Evolutionary conservation across 2,797 vertebrate genomes (phyloP), one percentile per base, ranked within the genome.

Genomic region (Artibeus lituratus): DNA sequence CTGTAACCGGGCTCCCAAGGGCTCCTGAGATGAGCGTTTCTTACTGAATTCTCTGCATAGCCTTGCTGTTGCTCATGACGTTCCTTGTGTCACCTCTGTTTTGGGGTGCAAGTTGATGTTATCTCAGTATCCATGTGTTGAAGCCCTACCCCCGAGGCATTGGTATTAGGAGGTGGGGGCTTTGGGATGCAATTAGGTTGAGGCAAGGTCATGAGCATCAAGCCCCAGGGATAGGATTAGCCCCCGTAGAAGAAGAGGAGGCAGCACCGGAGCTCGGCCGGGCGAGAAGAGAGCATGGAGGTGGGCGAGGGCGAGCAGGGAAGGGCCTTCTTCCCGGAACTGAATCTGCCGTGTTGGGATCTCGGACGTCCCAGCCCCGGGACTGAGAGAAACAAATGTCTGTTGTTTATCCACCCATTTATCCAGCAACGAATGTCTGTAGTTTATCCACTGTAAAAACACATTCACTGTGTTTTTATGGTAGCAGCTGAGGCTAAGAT

Each of bases 21-120:
- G n/a, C 3, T 55, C 16, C 55, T 55, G 19, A 16, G 26, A 32
- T 51, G 26, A 70, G 2, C 35, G 3, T 11, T 92, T 74, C 70
- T 49, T 18, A 14, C 18, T 24, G 8, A 42, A 39, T 57, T 39
- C 29, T 16, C 35, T 67, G 22, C 70, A 14, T 0, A 49, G 32
- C 8, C 39, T 1, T 14, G 22, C 6, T 29, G 0, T 76, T 92
- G 18, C 15, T 18, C 0, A 11, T 39, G 9, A 1, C 14, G 8
- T 15, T 80, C 76, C 29, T 51, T 47, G 35, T 26, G 11, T 51
- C 24, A 29, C 19, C 1, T 35, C 3, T 55, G 5, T 85, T 51
- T 37, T 12, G 19, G 14, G 80, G 7, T 87, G 32, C 24, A 4
- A 39, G 35, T 49, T 85, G 81, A 65, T 53, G 32, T 44, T 4